Evolutionary conservation across 2,113 vertebrate genomes (phyloP).

Genomic region (rat (Rattus norvegicus)): GRCr8 NC_086026.1:131618001-131618500

Average conservation of each 20-base stretch:
- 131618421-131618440: neutral
- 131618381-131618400: neutral
- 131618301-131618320: neutral
- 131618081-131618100: neutral
- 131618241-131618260: fast-evolving
- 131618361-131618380: neutral
- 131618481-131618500: neutral
- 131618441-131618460: neutral
- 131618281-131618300: neutral
- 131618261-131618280: neutral
- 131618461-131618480: neutral
- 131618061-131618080: neutral
- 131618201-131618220: neutral
- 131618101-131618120: neutral
- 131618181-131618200: neutral
- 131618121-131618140: neutral
- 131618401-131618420: neutral
- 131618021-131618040: neutral
- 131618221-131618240: too few species aligned
- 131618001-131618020: neutral
- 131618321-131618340: neutral
- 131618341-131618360: neutral
- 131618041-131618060: too few species aligned
- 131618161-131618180: neutral
- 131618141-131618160: neutral